Percentiles rank a stretch among this genome's conserved stretches.
Evolutionary conservation across 2,113 vertebrate species (phyloP).

Genomic region (Pseudonaja textilis): DNA sequence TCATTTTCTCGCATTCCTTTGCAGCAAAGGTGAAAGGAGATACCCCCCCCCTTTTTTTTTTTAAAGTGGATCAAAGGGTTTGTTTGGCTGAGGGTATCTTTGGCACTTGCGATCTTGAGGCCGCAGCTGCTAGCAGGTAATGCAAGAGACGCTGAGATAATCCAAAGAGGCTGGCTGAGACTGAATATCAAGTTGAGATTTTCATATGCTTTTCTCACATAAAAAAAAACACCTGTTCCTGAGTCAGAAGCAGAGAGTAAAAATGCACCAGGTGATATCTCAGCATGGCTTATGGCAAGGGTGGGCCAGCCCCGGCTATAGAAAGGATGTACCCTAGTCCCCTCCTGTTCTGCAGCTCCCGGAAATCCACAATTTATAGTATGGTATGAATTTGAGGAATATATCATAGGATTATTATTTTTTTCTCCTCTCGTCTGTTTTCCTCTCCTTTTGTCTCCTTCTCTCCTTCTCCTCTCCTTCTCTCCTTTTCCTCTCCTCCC

Average conservation of each 20-base stretch:
- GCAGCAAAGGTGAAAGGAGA: slow-evolving; percentile 42
- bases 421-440: background rate
- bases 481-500: too few relatives aligned
- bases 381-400: background rate
- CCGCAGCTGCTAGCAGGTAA: slow-evolving; percentile 47
- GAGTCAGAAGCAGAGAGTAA: slow-evolving; percentile 47
- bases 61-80: slow-evolving; percentile 51
- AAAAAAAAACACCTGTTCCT: slow-evolving; percentile 39
- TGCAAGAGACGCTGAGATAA: slow-evolving; percentile 55
- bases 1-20: slow-evolving; percentile 32
- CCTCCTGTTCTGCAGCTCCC: background rate
- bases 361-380: background rate
- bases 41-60: background rate
- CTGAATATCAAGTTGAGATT: slow-evolving; percentile 62
- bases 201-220: slow-evolving; percentile 24
- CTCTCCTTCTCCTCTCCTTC: background rate
- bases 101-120: slow-evolving; percentile 42
- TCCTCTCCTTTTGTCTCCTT: background rate
- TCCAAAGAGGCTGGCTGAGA: slow-evolving; percentile 51
- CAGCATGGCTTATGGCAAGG: background rate
- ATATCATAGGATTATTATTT: background rate
- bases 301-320: background rate
- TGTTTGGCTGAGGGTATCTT: slow-evolving; percentile 53
- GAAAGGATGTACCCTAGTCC: background rate
- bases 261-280: slow-evolving; percentile 36